Base-by-base conservation (phyloP, 2,113 vertebrate species). In the Scortum barcoo region DNA sequence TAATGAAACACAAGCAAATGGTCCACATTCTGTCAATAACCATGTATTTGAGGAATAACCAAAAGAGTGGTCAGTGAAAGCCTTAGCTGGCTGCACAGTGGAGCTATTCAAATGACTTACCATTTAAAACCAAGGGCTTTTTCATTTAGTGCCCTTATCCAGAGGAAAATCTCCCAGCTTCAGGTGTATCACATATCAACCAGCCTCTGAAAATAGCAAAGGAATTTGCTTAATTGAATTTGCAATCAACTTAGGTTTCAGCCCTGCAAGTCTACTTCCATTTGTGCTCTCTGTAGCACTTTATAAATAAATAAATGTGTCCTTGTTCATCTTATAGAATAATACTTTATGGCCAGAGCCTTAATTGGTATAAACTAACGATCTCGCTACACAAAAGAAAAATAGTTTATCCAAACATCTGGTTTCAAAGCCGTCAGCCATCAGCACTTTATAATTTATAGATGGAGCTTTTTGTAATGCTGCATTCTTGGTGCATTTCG, bases 141-240 rank as follows among this genome's bases (percentile, higher is more conserved):
- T 85, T 78, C 88, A 87, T 90, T 88, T 71, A 46, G 71, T 33
- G 51, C 26, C 72, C 74, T 92, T 90, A 93, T 92, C 91, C 75
- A 28, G 2, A 38, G 84, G 82, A 84, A 88, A 84, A 94, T 89
- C 84, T 90, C 36, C 19, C 30, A 54, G 74, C 76, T 86, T 85
- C 78, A 90, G 87, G 83, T 86, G 87, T 90, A 93, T 93, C 91
- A 73, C 63, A 87, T 94, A 89, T 89, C 92, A 73, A 48, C 77
- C 69, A 85, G 65, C 68, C 83, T 82, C 84, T 70, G 26, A 74
- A 92, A 87, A 84, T 73, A 93, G 83, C 73, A 80, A 22, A 85
- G 86, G 83, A 89, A 90, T 87, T 79, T 81, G 78, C 50, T 76
- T 91, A 93, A 94, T 92, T 94, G 81, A 94, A 94, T 93, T 93